Base-by-base conservation (phyloP, 2,888 invertebrate species). In the Mythimna vitellina region DNA sequence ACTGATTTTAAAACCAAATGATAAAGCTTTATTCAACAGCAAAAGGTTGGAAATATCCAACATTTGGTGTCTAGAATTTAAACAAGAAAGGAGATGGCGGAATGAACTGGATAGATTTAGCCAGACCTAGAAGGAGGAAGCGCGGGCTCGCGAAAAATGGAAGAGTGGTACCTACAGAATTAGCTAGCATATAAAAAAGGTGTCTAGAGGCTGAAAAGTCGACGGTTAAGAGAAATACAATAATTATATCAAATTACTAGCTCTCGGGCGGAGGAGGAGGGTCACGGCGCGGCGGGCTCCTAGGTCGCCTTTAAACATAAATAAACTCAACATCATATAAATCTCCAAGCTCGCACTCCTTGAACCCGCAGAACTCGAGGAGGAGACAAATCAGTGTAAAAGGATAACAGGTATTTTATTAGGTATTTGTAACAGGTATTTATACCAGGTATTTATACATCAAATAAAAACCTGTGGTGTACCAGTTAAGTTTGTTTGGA, bases 301-400 rank as follows among this genome's bases (percentile, higher is more conserved):
- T 73, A 70, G 60, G 56, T 58, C 20, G 53, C 74, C 86, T 84
- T 80, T 22, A 65, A 72, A 76, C 72, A 78, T 67, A 73, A 80
- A 79, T 57, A 71, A 74, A 67, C 53, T 61, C 62, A 64, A 73
- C 20, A 69, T 76, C 76, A 78, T 71, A 54, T 54, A 70, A 63
- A 76, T 76, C 65, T 75, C 77, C 84, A 76, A 70, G 77, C 73
- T 84, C 70, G 77, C 73, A 69, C 75, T 77, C 70, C 68, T 70
- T 17, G 54, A 32, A 61, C 53, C 54, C 66, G 57, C 80, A 83
- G 58, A 70, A 67, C 57, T 62, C 69, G 17, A 61, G 29, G 32
- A 22, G 22, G 14, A 57, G 49, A 54, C 7, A 20, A 20, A 49
- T 22, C 9, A 25, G 12, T 38, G 38, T 56, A 12, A 74, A 65